Evolutionary conservation across 1,140 invertebrate species (phyloP).

Genomic region (Procambarus clarkii): DNA sequence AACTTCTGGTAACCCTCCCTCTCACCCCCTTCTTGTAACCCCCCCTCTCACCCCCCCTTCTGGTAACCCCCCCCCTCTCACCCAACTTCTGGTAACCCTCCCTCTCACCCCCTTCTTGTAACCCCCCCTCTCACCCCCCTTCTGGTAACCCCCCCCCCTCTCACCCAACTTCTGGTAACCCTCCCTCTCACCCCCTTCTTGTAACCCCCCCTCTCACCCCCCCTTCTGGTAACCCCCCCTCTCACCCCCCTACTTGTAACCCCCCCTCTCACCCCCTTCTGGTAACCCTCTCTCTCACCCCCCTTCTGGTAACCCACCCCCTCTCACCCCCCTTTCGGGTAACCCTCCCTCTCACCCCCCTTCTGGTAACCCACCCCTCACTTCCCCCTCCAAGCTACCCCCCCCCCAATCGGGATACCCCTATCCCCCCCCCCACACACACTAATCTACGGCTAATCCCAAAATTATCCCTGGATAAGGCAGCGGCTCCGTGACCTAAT

Average conservation of each 20-base stretch:
- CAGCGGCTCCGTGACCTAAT: not conserved
- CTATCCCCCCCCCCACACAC: not conserved
- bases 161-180: not conserved
- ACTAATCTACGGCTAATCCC: slow-evolving; percentile 3
- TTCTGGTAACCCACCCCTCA: not conserved
- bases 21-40: not conserved
- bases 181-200: not conserved
- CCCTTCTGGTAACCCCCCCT: no score
- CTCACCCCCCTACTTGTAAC: no score
- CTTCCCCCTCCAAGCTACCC: not conserved
- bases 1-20: not conserved
- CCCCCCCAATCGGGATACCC: not conserved
- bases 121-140: not conserved
- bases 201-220: no score
- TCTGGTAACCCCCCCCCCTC: not conserved
- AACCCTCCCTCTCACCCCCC: not conserved
- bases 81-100: not conserved
- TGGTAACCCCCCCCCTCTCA: not conserved
- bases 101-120: not conserved
- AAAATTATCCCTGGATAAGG: slow-evolving; percentile 5
- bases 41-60: no score
- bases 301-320: not conserved
- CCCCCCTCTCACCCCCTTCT: not conserved
- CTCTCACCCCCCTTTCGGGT: not conserved
- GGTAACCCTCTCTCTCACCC: not conserved